These are phyloP conservation scores for Yponomeuta evonymella DNA, from an alignment of 2,888 invertebrate species.

Conservation along the genomic window DNA sequence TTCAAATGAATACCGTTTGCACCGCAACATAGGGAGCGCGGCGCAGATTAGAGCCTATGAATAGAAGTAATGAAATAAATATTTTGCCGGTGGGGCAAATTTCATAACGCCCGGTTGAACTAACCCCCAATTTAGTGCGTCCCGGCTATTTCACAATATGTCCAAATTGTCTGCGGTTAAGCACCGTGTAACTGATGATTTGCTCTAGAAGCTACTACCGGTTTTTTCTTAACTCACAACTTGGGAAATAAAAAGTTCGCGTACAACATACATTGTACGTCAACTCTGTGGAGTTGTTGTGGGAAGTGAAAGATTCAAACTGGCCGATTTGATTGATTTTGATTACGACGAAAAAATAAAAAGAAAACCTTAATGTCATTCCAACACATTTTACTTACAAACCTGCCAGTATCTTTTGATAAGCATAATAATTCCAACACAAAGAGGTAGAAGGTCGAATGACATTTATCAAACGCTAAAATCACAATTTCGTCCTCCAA, in stretches of 20 bases:
- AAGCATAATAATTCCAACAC: not conserved
- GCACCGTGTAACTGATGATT: constrained; percentile 54
- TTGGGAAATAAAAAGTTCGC: constrained; percentile 7
- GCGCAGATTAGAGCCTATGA: constrained; percentile 65
- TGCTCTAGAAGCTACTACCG: constrained; percentile 60
- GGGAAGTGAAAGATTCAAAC: no score
- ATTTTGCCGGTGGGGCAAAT: constrained; percentile 73
- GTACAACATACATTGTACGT: no score
- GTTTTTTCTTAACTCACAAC: constrained; percentile 22
- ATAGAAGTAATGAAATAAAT: constrained; percentile 76
- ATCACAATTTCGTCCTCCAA: constrained; percentile 19
- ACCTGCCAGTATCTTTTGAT: not conserved
- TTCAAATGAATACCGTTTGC: constrained; percentile 22
- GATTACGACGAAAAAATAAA: not conserved
- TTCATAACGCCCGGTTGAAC: constrained; percentile 59
- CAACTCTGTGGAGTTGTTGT: no score
- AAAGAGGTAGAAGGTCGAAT: not conserved
- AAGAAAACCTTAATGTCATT: not conserved
- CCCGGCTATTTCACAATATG: constrained; percentile 62
- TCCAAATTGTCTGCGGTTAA: constrained; percentile 57
- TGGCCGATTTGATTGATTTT: no score
- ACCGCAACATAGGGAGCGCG: constrained; percentile 37
- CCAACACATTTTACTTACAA: no score
- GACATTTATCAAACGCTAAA: not conserved
- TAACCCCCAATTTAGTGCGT: constrained; percentile 60